Percentiles rank a stretch among this genome's conserved stretches.
phyloP scores from a whole-genome alignment of 2,113 vertebrate genomes.

The Brevimyrus niger region DNA sequence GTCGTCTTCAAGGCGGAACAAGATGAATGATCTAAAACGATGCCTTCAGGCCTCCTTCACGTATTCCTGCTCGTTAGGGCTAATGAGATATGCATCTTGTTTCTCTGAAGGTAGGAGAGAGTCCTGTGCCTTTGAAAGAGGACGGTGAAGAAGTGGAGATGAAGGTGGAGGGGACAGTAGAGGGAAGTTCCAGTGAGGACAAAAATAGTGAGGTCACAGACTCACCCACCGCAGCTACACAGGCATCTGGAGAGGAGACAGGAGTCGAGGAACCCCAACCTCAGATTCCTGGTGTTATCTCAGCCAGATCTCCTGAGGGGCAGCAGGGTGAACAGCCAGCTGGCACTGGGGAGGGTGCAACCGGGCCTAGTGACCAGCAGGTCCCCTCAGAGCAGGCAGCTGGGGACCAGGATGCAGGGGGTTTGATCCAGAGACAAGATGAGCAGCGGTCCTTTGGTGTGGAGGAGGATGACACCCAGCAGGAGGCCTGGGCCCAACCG shows the following conservation, averaged over 20 bases:
- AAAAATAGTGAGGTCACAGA: background rate
- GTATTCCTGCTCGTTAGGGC: background rate
- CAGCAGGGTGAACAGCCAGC: background rate
- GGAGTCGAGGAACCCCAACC: constrained; percentile 21
- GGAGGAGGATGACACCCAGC: background rate
- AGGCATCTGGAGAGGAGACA: background rate
- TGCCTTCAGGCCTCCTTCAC: background rate
- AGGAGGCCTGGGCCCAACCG: background rate
- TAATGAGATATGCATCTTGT: constrained; percentile 11
- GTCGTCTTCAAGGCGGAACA: background rate
- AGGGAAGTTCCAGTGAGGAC: constrained; percentile 17
- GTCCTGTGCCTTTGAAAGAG: constrained; percentile 16
- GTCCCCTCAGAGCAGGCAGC: constrained; percentile 18
- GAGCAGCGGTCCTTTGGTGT: constrained; percentile 21
- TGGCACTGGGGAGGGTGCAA: constrained; percentile 16
- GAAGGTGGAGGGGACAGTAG: background rate
- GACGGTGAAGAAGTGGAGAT: background rate
- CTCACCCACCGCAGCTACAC: constrained; percentile 4
- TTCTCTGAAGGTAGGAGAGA: constrained; percentile 39
- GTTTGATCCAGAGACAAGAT: constrained; percentile 10
- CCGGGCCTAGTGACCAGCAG: constrained; percentile 17
- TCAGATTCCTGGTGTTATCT: constrained; percentile 19
- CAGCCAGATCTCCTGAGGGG: background rate
- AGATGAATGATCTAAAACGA: background rate
- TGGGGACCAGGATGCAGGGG: constrained; percentile 22